Percentiles rank a stretch among this genome's conserved stretches.
Conservation (phyloP, 2,888 invertebrate species). For the Amphimallon solstitiale region DNA sequence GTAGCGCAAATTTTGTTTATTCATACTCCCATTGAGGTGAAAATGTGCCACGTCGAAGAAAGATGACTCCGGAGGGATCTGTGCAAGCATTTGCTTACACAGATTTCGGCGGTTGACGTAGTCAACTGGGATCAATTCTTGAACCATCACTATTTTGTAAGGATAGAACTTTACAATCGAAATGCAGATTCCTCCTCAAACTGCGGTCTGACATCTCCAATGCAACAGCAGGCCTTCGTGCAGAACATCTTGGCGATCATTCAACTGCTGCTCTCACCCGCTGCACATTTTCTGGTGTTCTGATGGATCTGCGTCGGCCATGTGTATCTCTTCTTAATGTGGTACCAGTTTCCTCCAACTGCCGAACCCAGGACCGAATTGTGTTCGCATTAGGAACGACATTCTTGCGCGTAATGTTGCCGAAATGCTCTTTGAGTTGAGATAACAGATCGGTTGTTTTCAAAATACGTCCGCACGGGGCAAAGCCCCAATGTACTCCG, state of each 20-base stretch:
- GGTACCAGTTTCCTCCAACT: no score
- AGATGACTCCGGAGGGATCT: no score
- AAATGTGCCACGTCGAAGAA: no score
- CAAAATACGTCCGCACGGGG: no score
- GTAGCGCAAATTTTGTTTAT: slow-evolving; percentile 27
- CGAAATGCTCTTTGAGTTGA: no score
- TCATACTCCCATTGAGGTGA: slow-evolving; percentile 5
- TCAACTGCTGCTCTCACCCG: not conserved
- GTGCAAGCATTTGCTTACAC: not conserved
- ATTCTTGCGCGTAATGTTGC: no score
- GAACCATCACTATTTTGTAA: slow-evolving; percentile 20
- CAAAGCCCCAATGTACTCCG: no score
- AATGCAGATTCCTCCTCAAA: not conserved
- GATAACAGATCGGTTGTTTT: no score
- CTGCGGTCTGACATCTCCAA: not conserved
- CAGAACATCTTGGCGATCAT: not conserved
- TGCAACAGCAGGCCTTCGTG: not conserved
- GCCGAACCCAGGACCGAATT: no score
- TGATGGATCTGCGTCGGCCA: not conserved
- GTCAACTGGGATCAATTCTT: not conserved
- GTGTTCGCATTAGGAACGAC: no score
- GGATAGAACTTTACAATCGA: not conserved
- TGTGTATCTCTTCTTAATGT: no score
- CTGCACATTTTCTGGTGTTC: not conserved
- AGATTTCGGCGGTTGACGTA: slow-evolving; percentile 4